phyloP scores from a whole-genome alignment of 2,113 vertebrate species.

The Nipponia nippon region DNA sequence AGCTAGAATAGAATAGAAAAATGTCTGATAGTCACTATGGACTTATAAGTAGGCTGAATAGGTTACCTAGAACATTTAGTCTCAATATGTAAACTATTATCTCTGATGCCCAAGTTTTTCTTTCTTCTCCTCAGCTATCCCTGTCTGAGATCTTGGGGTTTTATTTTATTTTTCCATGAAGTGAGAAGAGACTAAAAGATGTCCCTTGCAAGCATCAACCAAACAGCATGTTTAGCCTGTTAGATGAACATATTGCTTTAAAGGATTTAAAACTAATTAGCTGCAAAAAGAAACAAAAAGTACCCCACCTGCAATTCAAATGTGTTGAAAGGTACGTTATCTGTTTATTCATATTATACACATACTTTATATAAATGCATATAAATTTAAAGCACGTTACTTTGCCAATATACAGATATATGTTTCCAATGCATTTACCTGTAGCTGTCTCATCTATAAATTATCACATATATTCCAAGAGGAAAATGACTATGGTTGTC shows the following conservation, averaged over 20 bases:
- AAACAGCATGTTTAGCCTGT: not conserved
- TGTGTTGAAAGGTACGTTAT: not conserved
- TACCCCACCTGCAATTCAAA: not conserved
- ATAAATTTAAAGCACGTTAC: not conserved
- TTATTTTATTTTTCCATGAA: not conserved
- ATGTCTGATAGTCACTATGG: not conserved
- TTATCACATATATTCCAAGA: not conserved
- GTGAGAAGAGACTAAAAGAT: not conserved
- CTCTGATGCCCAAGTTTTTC: not conserved
- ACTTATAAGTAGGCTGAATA: not conserved
- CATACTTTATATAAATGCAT: not conserved
- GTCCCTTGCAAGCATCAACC: not conserved
- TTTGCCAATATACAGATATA: not conserved
- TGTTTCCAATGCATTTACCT: not conserved
- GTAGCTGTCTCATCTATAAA: not conserved
- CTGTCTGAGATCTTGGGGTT: not conserved
- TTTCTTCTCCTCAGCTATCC: not conserved
- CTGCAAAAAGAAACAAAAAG: not conserved
- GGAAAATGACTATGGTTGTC: not conserved
- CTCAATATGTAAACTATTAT: not conserved
- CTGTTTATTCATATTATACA: not conserved
- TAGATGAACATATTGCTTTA: not conserved
- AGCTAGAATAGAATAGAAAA: not conserved
- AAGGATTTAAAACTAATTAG: not conserved
- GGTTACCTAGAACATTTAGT: not conserved